Evolutionary conservation across 2,888 invertebrate species (phyloP).

Genomic region (Leucophora obtusa): DNA sequence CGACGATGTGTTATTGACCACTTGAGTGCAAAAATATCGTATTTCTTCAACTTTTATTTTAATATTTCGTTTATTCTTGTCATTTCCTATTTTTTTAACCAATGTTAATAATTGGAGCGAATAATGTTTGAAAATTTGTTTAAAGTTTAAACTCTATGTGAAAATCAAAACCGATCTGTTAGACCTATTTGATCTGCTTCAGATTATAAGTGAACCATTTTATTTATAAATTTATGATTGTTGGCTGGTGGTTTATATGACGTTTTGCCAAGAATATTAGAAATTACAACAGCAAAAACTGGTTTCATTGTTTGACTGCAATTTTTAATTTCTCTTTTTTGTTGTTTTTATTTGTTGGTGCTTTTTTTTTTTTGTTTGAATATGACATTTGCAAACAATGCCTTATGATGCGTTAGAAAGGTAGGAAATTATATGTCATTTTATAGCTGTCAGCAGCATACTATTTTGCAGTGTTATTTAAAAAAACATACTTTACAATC

Average conservation of each 20-base stretch:
- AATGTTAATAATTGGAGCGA: too few relatives aligned
- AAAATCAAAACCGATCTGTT: too few relatives aligned
- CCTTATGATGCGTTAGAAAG: slow-evolving; percentile 61
- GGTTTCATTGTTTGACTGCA: slow-evolving; percentile 56
- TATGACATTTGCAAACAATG: slow-evolving; percentile 63
- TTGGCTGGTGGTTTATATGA: slow-evolving; percentile 45
- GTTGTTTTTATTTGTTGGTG: slow-evolving; percentile 26
- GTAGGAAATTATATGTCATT: slow-evolving; percentile 67
- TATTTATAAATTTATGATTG: slow-evolving; percentile 51
- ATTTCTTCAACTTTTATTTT: too few relatives aligned
- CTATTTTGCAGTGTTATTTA: not conserved
- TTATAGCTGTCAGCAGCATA: slow-evolving; percentile 60
- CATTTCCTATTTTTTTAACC: too few relatives aligned
- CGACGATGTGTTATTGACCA: too few relatives aligned
- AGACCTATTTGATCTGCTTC: too few relatives aligned
- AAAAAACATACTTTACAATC: not conserved
- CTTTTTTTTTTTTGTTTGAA: slow-evolving; percentile 59
- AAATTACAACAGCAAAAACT: slow-evolving; percentile 50
- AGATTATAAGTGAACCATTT: too few relatives aligned
- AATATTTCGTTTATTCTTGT: too few relatives aligned
- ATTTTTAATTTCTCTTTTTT: slow-evolving; percentile 57
- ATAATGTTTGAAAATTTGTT: too few relatives aligned
- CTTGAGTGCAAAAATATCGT: too few relatives aligned
- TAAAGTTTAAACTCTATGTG: too few relatives aligned
- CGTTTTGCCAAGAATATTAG: slow-evolving; percentile 59